A percentile compares a stretch with the other conserved stretches of the same genome.
Evolutionary conservation across 2,113 vertebrate genomes (phyloP).

Genomic region (Carassius gibelio): DNA sequence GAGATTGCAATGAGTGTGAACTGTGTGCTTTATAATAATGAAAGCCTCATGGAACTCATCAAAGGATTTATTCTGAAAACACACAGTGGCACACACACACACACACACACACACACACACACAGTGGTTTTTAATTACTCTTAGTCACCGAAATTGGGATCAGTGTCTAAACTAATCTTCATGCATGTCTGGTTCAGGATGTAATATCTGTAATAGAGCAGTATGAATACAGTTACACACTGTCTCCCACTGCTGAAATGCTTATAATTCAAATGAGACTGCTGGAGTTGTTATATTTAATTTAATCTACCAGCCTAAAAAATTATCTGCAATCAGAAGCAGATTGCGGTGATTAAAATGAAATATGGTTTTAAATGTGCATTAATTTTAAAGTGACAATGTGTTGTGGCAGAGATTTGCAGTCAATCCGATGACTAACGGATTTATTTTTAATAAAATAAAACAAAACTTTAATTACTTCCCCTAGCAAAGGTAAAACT

Average conservation of each 20-base stretch:
- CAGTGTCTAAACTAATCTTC: conserved; percentile 48
- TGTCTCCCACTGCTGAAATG: conserved; percentile 37
- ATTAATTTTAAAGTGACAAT: conserved; percentile 49
- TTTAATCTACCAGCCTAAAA: conserved; percentile 50
- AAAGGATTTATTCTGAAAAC: conserved; percentile 41
- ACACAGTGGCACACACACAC: not conserved
- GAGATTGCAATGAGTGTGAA: conserved; percentile 34
- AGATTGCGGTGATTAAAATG: conserved; percentile 48
- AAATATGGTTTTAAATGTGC: conserved; percentile 49
- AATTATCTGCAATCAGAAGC: conserved; percentile 42
- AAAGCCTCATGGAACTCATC: conserved; percentile 40
- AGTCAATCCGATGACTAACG: conserved; percentile 40
- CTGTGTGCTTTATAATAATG: conserved; percentile 30
- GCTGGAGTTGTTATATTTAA: conserved; percentile 44
- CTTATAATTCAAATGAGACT: conserved; percentile 46
- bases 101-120: not conserved
- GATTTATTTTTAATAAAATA: conserved; percentile 32
- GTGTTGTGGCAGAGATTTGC: conserved; percentile 44
- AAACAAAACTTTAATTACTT: conserved; percentile 23
- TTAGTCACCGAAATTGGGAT: conserved; percentile 42
- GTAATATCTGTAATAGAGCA: conserved; percentile 45
- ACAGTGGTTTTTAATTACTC: conserved; percentile 51
- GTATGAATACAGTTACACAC: conserved; percentile 34
- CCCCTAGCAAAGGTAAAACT: conserved; percentile 12
- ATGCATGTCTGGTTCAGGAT: conserved; percentile 48